Conservation (phyloP, 2,888 invertebrate genomes). For the Patella ulyssiponensis region DNA sequence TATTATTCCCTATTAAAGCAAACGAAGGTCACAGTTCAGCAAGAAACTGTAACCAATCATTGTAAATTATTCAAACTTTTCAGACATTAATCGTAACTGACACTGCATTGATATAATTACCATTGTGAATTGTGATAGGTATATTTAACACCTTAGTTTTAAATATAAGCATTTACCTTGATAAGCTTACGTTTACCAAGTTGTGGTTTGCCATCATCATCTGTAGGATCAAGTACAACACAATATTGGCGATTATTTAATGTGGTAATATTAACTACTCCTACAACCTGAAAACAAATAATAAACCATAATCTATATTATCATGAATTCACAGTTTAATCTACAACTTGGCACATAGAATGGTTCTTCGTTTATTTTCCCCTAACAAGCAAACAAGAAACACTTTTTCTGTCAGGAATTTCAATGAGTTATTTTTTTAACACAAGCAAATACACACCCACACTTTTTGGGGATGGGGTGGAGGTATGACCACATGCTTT, state of each 20-base stretch:
- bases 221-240: slow-evolving; percentile 73
- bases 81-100: neutral
- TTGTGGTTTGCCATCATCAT: slow-evolving; percentile 70
- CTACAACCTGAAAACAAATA: slow-evolving; percentile 66
- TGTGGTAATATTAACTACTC: slow-evolving; percentile 73
- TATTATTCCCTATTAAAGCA: no score
- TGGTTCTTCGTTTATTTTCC: no score
- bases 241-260: slow-evolving; percentile 74
- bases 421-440: no score
- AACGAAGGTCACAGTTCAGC: no score
- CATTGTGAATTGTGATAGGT: no score
- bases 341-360: neutral
- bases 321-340: neutral
- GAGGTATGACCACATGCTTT: no score
- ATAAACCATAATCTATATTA: neutral
- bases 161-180: slow-evolving; percentile 56
- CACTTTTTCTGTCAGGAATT: no score
- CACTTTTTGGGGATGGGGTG: neutral
- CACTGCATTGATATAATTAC: neutral
- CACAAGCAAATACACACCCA: neutral
- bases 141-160: neutral
- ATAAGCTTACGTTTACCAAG: slow-evolving; percentile 74
- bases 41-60: no score
- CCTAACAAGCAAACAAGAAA: no score
- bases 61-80: neutral